Percentiles rank a stretch among this genome's conserved stretches.
phyloP scores from a whole-genome alignment of 2,797 vertebrate species.

The Aeoliscus strigatus region DNA sequence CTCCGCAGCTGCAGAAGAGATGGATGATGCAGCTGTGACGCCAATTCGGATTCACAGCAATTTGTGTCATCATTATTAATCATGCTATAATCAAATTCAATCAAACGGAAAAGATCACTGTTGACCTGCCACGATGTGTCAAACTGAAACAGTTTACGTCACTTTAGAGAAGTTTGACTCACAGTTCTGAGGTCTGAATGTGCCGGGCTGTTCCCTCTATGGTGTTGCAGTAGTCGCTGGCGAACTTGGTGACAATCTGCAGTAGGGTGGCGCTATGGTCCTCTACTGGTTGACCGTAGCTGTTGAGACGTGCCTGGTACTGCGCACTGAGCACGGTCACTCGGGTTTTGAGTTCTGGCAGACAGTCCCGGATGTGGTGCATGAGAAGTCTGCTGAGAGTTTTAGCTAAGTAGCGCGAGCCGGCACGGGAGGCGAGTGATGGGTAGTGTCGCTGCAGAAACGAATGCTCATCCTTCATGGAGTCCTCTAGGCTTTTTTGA shows the following conservation, averaged over 20 bases:
- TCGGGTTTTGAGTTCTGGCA: slow-evolving; percentile 79
- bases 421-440: slow-evolving; percentile 73
- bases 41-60: slow-evolving; percentile 10
- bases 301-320: slow-evolving; percentile 76
- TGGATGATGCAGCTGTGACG: slow-evolving; percentile 32
- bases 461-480: slow-evolving; percentile 71
- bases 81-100: slow-evolving; percentile 39
- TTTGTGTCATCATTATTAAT: slow-evolving; percentile 27
- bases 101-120: slow-evolving; percentile 60
- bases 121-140: no score
- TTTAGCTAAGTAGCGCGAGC: slow-evolving; percentile 75
- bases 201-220: slow-evolving; percentile 81
- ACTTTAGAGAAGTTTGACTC: slow-evolving; percentile 48
- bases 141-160: no score
- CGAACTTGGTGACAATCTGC: slow-evolving; percentile 85
- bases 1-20: slow-evolving; percentile 73
- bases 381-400: slow-evolving; percentile 80
- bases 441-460: slow-evolving; percentile 82
- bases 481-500: slow-evolving; percentile 72
- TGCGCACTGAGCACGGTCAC: slow-evolving; percentile 77
- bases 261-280: slow-evolving; percentile 83
- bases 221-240: slow-evolving; percentile 82
- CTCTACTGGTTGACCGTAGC: slow-evolving; percentile 80
- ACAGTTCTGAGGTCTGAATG: slow-evolving; percentile 84
- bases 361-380: slow-evolving; percentile 83